phyloP scores from a whole-genome alignment of 1,140 invertebrate genomes.

The Nautilus pompilius region DNA sequence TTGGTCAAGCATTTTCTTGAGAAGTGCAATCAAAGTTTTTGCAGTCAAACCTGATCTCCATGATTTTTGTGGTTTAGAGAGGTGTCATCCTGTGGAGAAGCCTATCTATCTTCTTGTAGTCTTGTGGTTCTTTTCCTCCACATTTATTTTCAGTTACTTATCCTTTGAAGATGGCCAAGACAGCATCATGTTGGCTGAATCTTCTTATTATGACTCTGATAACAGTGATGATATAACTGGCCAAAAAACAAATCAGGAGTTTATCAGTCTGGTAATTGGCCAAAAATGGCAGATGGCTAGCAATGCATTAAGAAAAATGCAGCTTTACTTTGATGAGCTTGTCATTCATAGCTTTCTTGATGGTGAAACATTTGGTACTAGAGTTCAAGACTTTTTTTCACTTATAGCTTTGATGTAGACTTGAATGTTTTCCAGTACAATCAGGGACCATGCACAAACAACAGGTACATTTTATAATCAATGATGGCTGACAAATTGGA shows the following conservation, averaged over 20 bases:
- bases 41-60: too few species aligned
- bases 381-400: too few species aligned
- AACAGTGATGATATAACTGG: neutral
- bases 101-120: neutral
- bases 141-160: constrained; percentile 7
- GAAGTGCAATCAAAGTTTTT: too few species aligned
- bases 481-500: too few species aligned
- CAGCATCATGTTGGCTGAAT: constrained; percentile 1
- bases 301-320: too few species aligned
- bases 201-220: constrained; percentile 1
- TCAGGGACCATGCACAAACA: constrained; percentile 5
- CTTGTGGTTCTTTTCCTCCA: constrained; percentile 1
- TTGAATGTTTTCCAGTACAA: neutral
- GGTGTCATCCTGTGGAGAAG: too few species aligned
- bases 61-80: too few species aligned
- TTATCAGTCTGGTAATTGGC: constrained; percentile 8
- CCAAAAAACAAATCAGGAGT: constrained; percentile 14
- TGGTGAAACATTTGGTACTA: too few species aligned
- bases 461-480: too few species aligned
- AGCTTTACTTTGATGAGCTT: neutral
- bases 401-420: too few species aligned
- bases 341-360: neutral
- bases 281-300: constrained; percentile 14
- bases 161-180: too few species aligned
- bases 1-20: too few species aligned